Conservation (phyloP, 1,140 invertebrate genomes). For the Cecropterus lyciades region DNA sequence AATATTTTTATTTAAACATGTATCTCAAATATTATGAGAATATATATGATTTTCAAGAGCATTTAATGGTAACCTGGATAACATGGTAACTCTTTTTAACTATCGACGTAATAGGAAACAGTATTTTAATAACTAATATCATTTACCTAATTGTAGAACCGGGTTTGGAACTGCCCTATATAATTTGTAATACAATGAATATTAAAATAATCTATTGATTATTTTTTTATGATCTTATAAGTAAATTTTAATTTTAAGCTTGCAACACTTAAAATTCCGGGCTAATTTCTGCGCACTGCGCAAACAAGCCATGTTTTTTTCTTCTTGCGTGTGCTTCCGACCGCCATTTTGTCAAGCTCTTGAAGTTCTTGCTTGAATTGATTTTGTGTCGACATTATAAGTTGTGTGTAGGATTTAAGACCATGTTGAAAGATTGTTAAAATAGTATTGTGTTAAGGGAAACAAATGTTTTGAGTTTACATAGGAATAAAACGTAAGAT, state of each 20-base stretch:
- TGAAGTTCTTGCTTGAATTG: slow-evolving; percentile 26
- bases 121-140: too few species aligned
- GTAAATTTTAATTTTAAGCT: neutral
- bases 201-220: too few species aligned
- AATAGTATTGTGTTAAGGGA: neutral
- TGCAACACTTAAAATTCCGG: neutral
- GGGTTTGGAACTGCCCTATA: too few species aligned
- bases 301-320: slow-evolving; percentile 3
- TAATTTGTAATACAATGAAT: too few species aligned
- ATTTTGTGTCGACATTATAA: neutral
- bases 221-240: too few species aligned
- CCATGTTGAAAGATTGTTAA: neutral
- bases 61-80: too few species aligned
- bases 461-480: slow-evolving; percentile 22
- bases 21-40: too few species aligned
- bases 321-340: neutral
- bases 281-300: neutral
- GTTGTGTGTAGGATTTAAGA: neutral
- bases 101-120: too few species aligned
- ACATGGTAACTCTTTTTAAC: too few species aligned
- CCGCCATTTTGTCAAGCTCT: slow-evolving; percentile 42
- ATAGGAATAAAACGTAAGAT: slow-evolving; percentile 8
- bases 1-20: too few species aligned
- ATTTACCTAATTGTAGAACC: too few species aligned
- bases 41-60: too few species aligned